phyloP scores from a whole-genome alignment of 2,797 vertebrate genomes.

The Sarcophilus harrisii region DNA sequence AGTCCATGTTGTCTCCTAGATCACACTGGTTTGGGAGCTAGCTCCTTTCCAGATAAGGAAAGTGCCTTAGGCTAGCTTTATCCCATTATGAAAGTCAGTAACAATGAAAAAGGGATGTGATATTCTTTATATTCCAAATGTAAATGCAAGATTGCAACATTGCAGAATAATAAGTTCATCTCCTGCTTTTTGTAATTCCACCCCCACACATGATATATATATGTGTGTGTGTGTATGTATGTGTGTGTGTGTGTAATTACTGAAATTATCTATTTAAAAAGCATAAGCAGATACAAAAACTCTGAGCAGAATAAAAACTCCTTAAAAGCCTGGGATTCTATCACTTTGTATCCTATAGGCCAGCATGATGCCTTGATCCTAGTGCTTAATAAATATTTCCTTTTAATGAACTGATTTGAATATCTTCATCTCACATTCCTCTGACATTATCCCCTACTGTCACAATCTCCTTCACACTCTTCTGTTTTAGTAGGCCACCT shows the following conservation, averaged over 20 bases:
- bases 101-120: slow-evolving; percentile 10
- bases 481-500: not conserved
- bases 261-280: not conserved
- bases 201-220: not conserved
- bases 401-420: not conserved
- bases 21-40: slow-evolving; percentile 27
- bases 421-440: not conserved
- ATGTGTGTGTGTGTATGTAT: no score
- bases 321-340: not conserved
- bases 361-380: not conserved
- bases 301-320: not conserved
- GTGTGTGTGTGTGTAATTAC: not conserved
- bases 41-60: slow-evolving; percentile 29
- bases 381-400: not conserved
- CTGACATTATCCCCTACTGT: not conserved
- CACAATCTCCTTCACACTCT: not conserved
- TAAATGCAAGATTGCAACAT: not conserved
- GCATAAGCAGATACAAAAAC: not conserved
- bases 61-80: slow-evolving; percentile 39
- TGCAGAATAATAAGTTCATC: not conserved
- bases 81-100: slow-evolving; percentile 40
- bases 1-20: slow-evolving; percentile 36
- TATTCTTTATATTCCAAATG: not conserved
- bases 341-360: not conserved
- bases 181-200: not conserved